A percentile compares a stretch with the other conserved stretches of the same genome.
Evolutionary conservation across 2,797 vertebrate species (phyloP).

Genomic region (Urophycis tenuis): DNA sequence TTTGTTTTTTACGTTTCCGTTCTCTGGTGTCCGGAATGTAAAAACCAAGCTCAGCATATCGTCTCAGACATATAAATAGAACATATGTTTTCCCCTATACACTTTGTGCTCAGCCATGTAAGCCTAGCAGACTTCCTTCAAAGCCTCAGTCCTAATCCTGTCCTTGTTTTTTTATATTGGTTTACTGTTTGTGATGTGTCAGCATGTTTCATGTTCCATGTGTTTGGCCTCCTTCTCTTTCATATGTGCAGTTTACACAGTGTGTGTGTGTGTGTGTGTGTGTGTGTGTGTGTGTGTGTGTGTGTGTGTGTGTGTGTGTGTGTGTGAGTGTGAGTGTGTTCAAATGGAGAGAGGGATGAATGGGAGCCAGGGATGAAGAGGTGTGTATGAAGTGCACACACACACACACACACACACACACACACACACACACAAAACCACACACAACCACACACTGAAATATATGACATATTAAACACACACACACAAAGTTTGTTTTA

Average conservation of each 20-base stretch:
- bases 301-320: conserved; percentile 7
- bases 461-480: background rate
- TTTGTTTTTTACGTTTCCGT: background rate
- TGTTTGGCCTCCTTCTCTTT: background rate
- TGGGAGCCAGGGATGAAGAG: background rate
- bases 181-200: background rate
- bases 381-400: background rate
- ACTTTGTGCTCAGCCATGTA: background rate
- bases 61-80: too few species aligned
- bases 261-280: conserved; percentile 8
- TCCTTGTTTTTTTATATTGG: background rate
- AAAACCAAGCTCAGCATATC: background rate
- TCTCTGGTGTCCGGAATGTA: background rate
- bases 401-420: conserved; percentile 7
- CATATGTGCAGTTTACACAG: background rate
- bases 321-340: conserved; percentile 13
- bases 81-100: background rate
- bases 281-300: conserved; percentile 15
- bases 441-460: conserved; percentile 12
- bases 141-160: background rate
- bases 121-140: background rate
- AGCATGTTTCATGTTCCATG: background rate
- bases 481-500: too few species aligned
- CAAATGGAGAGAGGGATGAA: too few species aligned
- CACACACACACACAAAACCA: background rate